Evolutionary conservation across 1,140 invertebrate species (phyloP).

Genomic region (Watersipora subatra): DNA sequence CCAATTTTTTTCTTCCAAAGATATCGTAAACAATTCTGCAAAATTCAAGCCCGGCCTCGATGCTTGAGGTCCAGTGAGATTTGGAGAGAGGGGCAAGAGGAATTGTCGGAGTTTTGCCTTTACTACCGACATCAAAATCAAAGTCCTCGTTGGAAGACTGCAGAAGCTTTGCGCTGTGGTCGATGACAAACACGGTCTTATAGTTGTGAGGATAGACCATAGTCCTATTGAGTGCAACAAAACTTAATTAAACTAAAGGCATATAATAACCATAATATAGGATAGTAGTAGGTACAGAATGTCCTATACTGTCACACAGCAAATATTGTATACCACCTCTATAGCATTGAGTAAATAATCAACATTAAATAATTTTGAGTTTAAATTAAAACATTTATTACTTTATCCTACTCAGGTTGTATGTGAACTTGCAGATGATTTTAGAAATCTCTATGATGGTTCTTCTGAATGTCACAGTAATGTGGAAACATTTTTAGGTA

Average conservation of each 20-base stretch:
- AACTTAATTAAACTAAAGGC: background rate
- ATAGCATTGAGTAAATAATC: too few relatives aligned
- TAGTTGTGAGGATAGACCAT: conserved; percentile 42
- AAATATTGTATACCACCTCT: too few relatives aligned
- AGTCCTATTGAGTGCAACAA: background rate
- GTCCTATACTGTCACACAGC: too few relatives aligned
- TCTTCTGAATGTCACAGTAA: too few relatives aligned
- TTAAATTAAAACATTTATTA: too few relatives aligned
- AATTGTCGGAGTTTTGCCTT: conserved; percentile 49
- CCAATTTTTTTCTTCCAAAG: conserved; percentile 72
- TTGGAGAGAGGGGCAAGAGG: conserved; percentile 67
- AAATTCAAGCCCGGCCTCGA: conserved; percentile 86
- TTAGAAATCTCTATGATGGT: too few relatives aligned
- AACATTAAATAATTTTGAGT: too few relatives aligned
- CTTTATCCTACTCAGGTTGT: too few relatives aligned
- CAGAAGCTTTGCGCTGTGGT: conserved; percentile 76
- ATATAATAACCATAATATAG: too few relatives aligned
- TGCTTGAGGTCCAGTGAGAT: conserved; percentile 82
- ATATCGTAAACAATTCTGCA: conserved; percentile 91
- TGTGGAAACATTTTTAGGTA: too few relatives aligned
- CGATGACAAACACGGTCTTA: conserved; percentile 87
- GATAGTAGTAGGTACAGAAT: too few relatives aligned
- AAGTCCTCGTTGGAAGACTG: conserved; percentile 70
- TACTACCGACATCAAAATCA: conserved; percentile 63
- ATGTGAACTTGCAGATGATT: too few relatives aligned